Evolutionary conservation across 2,113 vertebrate species (phyloP), one percentile per base, ranked within the genome.

Genomic region (Gavia stellata): DNA sequence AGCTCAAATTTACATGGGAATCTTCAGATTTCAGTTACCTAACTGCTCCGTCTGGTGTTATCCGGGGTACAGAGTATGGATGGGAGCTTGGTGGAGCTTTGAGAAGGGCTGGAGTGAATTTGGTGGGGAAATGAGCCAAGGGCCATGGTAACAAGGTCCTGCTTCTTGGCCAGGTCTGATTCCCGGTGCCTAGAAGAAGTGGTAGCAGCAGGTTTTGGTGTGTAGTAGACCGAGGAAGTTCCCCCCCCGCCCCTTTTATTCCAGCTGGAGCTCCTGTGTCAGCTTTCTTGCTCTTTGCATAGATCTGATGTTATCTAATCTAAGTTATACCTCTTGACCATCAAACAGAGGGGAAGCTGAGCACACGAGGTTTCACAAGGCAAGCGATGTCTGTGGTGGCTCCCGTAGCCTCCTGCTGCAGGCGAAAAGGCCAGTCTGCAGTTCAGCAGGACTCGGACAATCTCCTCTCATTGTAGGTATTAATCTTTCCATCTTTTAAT

Each of bases 1-100:
- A 63, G 44, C 33, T 78, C 24, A 45, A 55, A 65, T 61, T 36
- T 33, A 1, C 0, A 0, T n/a, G 38, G 17, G 23, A 73, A 53
- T 62, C 26, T 58, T 66, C 23, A 62, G n/a, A 36, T 82, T 77
- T 68, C 13, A 17, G 19, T 82, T 61, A 24, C 55, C 3, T 71
- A 79, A 26, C 52, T 45, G 28, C 47, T 83, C 47, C 5, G 1
- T 40, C 18, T 40, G 52, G 9, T 90, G 49, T 67, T 52, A 38
- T 18, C 34, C 29, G 25, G 44, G 58, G 50, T 58, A 34, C 20
- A 19, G 70, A 34, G 42, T 42, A 5, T 28, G 45, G 38, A 3
- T 42, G 21, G 61, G 55, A 79, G 28, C 33, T 59, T 47, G 36
- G 44, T 75, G 45, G 38, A 55, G 44, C 58, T 82, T 83, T 65